phyloP scores from a whole-genome alignment of 2,113 vertebrate genomes.

The Onychostruthus taczanowskii region DNA sequence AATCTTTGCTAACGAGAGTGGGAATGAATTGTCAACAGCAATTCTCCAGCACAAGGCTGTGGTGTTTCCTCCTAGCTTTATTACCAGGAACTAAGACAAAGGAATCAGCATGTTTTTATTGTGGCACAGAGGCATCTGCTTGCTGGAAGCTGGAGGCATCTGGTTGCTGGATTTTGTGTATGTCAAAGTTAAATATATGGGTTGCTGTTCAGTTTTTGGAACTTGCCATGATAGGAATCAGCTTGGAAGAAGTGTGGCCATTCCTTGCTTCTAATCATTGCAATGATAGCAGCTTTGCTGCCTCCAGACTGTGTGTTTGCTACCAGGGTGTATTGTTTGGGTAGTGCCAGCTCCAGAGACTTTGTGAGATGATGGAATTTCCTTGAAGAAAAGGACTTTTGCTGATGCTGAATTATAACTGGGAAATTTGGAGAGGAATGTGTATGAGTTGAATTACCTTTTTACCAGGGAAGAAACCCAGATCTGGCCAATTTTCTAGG shows the following conservation, averaged over 20 bases:
- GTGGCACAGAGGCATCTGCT: not conserved
- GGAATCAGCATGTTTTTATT: not conserved
- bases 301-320: not conserved
- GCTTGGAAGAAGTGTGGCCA: not conserved
- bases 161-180: not conserved
- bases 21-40: slow-evolving; percentile 30
- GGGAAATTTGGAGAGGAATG: not conserved
- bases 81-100: not conserved
- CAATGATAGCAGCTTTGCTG: not conserved
- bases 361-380: not conserved
- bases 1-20: not conserved
- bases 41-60: not conserved
- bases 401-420: not conserved
- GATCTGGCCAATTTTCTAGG: not conserved
- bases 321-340: not conserved
- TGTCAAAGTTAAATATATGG: not conserved
- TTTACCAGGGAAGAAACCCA: not conserved
- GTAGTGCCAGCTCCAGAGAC: not conserved
- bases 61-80: not conserved
- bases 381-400: not conserved
- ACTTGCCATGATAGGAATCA: not conserved
- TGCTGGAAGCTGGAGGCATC: not conserved
- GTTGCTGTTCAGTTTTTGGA: not conserved
- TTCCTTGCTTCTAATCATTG: not conserved
- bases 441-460: not conserved